Evolutionary conservation across 2,113 vertebrate genomes (phyloP).

Genomic region (Notarius lentiginosus): DNA sequence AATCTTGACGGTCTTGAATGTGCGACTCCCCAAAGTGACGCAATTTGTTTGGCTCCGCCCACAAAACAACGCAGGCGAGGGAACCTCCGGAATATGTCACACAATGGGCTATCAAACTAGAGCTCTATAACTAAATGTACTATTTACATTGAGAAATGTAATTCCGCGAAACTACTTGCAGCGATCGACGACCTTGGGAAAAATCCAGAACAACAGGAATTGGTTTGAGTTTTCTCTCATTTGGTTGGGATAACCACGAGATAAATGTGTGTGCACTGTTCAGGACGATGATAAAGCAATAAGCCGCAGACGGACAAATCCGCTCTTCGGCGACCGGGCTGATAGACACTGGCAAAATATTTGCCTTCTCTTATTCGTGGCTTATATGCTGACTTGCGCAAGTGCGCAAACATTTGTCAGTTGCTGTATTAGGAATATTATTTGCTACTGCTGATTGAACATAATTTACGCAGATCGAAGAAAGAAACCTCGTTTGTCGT

Average conservation of each 20-base stretch:
- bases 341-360: neutral
- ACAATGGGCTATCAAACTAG: constrained; percentile 3
- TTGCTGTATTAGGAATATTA: neutral
- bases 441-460: neutral
- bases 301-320: neutral
- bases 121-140: neutral
- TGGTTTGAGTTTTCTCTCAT: neutral
- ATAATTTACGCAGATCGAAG: neutral
- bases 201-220: neutral
- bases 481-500: neutral
- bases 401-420: too few species aligned
- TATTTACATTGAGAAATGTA: neutral
- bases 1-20: constrained; percentile 4
- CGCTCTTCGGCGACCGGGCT: neutral
- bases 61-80: constrained; percentile 37
- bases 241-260: neutral
- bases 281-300: neutral
- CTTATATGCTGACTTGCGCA: neutral
- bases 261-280: neutral
- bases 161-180: neutral
- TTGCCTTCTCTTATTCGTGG: neutral
- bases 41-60: constrained; percentile 47
- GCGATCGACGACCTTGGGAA: neutral
- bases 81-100: constrained; percentile 40
- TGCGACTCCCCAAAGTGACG: constrained; percentile 18